Evolutionary conservation across 2,888 invertebrate genomes (phyloP).

Genomic region (Lissonota sp.): DNA sequence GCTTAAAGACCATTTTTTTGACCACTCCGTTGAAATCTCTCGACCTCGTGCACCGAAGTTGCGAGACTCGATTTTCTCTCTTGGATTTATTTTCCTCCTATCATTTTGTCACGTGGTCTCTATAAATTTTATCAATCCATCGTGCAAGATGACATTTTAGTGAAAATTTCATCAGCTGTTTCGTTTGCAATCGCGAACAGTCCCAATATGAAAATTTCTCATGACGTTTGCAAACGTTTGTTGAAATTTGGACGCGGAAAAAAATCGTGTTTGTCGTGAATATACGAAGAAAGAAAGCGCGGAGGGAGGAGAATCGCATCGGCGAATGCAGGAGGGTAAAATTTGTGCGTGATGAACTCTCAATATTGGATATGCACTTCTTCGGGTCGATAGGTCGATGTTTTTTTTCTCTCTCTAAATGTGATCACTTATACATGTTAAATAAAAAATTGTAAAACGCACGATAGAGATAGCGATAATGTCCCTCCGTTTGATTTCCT

Average conservation of each 20-base stretch:
- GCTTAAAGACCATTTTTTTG: background rate
- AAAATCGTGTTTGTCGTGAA: slow-evolving; percentile 11
- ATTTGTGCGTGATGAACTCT: slow-evolving; percentile 13
- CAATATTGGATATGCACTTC: background rate
- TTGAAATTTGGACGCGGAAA: background rate
- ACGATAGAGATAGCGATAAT: background rate
- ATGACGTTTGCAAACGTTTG: background rate
- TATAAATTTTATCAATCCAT: too few species aligned
- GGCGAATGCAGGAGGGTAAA: background rate
- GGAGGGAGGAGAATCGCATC: background rate
- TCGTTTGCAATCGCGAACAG: slow-evolving; percentile 1
- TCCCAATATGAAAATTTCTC: background rate
- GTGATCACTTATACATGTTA: background rate
- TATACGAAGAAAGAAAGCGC: background rate
- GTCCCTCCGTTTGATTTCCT: background rate
- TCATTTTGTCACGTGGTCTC: background rate
- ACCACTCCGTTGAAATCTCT: background rate
- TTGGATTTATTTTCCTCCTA: background rate
- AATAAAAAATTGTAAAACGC: background rate
- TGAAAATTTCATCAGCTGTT: slow-evolving; percentile 29
- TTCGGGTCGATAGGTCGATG: slow-evolving; percentile 23
- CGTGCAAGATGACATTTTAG: slow-evolving; percentile 13
- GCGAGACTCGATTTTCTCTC: too few species aligned
- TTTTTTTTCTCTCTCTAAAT: background rate
- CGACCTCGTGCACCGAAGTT: slow-evolving; percentile 5